Evolutionary conservation across 2,888 invertebrate genomes (phyloP).

Genomic region (Ferdinandea cuprea): DNA sequence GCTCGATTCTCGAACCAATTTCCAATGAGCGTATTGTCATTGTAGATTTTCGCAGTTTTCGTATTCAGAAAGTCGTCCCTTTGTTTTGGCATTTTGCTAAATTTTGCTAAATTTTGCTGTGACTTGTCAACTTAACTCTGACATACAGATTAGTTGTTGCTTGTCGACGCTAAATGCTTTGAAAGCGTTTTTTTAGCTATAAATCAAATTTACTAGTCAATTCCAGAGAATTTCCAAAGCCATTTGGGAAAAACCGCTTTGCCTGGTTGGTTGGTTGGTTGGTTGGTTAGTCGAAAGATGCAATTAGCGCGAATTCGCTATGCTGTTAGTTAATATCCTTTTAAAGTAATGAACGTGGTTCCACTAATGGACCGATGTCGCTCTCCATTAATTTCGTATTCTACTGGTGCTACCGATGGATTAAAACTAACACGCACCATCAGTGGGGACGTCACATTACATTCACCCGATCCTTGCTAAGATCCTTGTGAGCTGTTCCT

Average conservation of each 20-base stretch:
- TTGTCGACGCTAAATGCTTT: no score
- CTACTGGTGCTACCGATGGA: not conserved
- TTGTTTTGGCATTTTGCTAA: slow-evolving; percentile 16
- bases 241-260: no score
- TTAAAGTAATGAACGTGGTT: slow-evolving; percentile 19
- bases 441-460: not conserved
- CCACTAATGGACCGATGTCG: slow-evolving; percentile 24
- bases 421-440: slow-evolving; percentile 20
- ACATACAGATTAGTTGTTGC: not conserved
- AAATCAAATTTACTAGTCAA: no score
- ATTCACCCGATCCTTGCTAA: not conserved
- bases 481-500: not conserved
- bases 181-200: no score
- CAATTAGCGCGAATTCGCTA: no score
- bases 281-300: no score
- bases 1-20: slow-evolving; percentile 77
- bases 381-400: slow-evolving; percentile 34
- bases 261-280: no score
- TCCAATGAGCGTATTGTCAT: slow-evolving; percentile 75
- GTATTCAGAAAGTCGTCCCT: slow-evolving; percentile 50
- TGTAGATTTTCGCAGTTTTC: slow-evolving; percentile 63
- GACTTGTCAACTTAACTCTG: no score
- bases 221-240: no score
- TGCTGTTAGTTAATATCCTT: not conserved
- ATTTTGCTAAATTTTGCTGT: no score